Evolutionary conservation across 2,113 vertebrate species (phyloP).

Genomic region (Merops nubicus): DNA sequence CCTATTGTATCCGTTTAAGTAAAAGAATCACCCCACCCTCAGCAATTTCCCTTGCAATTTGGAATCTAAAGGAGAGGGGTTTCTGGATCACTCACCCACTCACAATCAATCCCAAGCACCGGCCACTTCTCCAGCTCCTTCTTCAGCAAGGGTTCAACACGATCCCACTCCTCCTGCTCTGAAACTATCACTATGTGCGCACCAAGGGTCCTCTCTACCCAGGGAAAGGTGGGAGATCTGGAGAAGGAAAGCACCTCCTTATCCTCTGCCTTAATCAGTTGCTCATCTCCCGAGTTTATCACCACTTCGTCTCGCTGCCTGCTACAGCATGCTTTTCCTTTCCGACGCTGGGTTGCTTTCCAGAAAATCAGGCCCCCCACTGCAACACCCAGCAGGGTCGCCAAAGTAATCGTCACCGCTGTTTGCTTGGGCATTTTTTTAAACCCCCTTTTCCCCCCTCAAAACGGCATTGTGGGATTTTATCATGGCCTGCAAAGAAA

Average conservation of each 20-base stretch:
- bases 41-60: not conserved
- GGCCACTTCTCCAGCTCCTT: constrained; percentile 83
- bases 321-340: not conserved
- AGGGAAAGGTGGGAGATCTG: constrained; percentile 35
- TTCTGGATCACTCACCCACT: constrained; percentile 89
- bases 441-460: not conserved
- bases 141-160: constrained; percentile 82
- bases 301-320: not conserved
- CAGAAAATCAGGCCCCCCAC: constrained; percentile 88
- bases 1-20: not conserved
- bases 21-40: not conserved
- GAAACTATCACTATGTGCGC: constrained; percentile 84
- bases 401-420: constrained; percentile 80
- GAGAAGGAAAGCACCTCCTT: constrained; percentile 22
- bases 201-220: constrained; percentile 75
- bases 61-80: not conserved
- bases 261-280: constrained; percentile 27
- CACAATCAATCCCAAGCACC: constrained; percentile 95
- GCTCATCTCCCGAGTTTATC: constrained; percentile 32
- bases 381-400: constrained; percentile 82
- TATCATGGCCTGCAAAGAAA: constrained; percentile 57
- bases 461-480: constrained; percentile 18
- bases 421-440: constrained; percentile 85
- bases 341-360: constrained; percentile 75
- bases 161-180: constrained; percentile 84